These are phyloP conservation scores for Formicarius rufipectus DNA, from an alignment of 2,113 vertebrate species.

Conservation along the genomic window DNA sequence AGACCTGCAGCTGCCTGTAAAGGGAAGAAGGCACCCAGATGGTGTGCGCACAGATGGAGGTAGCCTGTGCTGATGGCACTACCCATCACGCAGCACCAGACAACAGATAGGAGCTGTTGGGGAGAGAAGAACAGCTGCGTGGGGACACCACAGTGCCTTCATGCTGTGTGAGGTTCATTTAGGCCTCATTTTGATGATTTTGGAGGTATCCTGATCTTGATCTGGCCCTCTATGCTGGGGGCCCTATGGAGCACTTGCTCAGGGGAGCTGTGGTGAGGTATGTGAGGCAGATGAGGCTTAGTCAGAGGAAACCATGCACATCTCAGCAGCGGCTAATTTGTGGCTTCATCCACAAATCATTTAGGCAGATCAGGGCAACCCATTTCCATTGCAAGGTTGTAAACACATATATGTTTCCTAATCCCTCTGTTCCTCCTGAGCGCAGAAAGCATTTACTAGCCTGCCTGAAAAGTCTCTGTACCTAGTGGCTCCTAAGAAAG, in stretches of 20 bases:
- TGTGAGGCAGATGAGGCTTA: fast-evolving
- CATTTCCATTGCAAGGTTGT: not conserved
- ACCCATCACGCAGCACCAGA: not conserved
- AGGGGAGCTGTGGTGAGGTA: not conserved
- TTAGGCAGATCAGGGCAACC: not conserved
- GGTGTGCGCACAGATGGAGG: not conserved
- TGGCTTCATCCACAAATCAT: not conserved
- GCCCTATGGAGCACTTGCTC: fast-evolving
- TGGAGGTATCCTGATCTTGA: not conserved
- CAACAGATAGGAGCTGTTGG: fast-evolving
- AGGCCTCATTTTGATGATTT: not conserved
- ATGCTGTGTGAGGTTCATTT: not conserved
- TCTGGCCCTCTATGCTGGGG: not conserved
- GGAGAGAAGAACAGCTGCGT: not conserved
- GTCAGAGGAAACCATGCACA: not conserved
- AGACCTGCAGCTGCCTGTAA: not conserved
- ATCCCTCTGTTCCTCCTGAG: not conserved
- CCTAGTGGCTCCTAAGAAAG: not conserved
- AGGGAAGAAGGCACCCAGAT: not conserved
- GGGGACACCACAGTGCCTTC: not conserved
- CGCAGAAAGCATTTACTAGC: not conserved
- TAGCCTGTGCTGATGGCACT: not conserved
- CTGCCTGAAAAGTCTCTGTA: not conserved
- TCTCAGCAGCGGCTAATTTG: not conserved
- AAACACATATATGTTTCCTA: not conserved